Evolutionary conservation across 2,797 vertebrate species (phyloP).

Genomic region (Xiphophorus birchmanni): DNA sequence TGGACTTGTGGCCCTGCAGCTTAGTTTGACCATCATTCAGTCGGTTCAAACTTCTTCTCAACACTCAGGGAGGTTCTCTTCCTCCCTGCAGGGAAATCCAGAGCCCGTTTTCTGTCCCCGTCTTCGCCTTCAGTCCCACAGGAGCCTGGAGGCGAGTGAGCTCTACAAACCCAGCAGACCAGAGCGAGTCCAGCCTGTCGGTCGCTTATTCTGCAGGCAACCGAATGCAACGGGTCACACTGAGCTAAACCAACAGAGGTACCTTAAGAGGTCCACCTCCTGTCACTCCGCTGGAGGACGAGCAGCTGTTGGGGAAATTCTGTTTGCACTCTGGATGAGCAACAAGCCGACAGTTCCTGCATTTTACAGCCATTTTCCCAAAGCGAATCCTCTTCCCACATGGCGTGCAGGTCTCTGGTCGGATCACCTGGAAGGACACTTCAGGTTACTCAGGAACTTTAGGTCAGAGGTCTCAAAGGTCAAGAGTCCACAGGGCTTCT

Average conservation of each 20-base stretch:
- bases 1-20: not conserved
- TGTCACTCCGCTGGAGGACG: fast-evolving
- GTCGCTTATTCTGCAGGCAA: not conserved
- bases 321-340: conserved; percentile 83
- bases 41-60: not conserved
- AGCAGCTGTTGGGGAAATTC: conserved; percentile 31
- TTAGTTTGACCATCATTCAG: not conserved
- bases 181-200: not conserved
- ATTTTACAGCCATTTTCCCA: conserved; percentile 84
- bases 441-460: not conserved
- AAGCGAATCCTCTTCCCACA: conserved; percentile 88
- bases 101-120: not conserved
- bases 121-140: not conserved
- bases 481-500: not conserved
- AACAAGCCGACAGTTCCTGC: conserved; percentile 81
- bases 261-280: conserved; percentile 15
- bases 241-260: not conserved
- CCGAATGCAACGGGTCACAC: not conserved
- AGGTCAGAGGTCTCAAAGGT: not conserved
- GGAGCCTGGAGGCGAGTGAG: not conserved
- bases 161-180: not conserved
- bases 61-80: not conserved
- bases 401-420: conserved; percentile 77
- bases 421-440: conserved; percentile 80
- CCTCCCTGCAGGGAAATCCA: not conserved